phyloP scores from a whole-genome alignment of 2,797 vertebrate genomes.

The Chiloscyllium punctatum region DNA sequence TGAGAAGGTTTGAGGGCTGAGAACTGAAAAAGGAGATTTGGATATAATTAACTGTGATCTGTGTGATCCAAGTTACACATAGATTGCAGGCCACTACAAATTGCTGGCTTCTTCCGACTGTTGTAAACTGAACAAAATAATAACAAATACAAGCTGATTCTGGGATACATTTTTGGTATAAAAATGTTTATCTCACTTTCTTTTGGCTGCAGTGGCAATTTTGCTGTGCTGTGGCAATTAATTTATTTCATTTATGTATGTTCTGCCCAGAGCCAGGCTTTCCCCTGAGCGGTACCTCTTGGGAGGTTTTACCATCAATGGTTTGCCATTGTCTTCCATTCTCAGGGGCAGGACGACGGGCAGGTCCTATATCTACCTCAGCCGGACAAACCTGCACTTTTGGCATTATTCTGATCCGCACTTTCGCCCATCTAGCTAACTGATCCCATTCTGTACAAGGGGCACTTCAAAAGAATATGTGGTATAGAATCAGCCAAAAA shows the following conservation, averaged over 20 bases:
- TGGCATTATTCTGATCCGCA: not conserved
- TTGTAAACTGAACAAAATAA: not conserved
- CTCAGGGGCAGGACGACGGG: too few species aligned
- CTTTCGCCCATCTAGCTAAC: not conserved
- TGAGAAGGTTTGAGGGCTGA: not conserved
- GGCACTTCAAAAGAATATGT: not conserved
- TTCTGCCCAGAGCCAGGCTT: too few species aligned
- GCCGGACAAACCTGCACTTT: not conserved
- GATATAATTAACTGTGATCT: not conserved
- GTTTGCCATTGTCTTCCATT: too few species aligned
- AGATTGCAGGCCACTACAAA: not conserved
- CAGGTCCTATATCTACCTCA: not conserved
- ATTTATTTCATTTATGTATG: too few species aligned
- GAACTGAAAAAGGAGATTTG: not conserved
- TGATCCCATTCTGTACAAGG: not conserved
- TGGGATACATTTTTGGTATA: not conserved
- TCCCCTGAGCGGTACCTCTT: too few species aligned
- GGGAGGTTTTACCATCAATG: too few species aligned
- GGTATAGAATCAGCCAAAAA: not conserved
- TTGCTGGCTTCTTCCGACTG: not conserved
- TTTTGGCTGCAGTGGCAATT: not conserved
- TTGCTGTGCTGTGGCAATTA: not conserved
- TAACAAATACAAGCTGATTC: not conserved
- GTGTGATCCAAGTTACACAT: not conserved
- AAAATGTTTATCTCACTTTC: not conserved